A percentile compares a stretch with the other conserved stretches of the same genome.
Evolutionary conservation across 2,888 invertebrate species (phyloP).

Genomic region (Platynereis dumerilii): DNA sequence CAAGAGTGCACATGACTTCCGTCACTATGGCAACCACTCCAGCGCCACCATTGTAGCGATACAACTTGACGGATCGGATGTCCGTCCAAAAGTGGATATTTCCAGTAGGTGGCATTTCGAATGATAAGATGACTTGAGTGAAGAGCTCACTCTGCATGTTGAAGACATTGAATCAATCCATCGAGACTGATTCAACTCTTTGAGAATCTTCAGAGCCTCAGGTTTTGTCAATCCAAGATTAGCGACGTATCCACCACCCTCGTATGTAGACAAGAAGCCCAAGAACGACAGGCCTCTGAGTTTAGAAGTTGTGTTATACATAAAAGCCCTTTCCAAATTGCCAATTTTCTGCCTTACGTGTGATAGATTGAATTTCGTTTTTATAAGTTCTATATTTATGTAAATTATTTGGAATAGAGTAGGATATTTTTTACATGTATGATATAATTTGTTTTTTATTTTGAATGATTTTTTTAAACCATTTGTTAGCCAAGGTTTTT

Average conservation of each 20-base stretch:
- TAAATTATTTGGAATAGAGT: no score
- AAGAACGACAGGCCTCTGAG: constrained; percentile 18
- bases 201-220: background rate
- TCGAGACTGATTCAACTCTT: background rate
- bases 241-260: constrained; percentile 39
- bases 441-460: no score
- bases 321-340: background rate
- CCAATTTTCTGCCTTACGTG: no score
- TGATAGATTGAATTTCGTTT: no score
- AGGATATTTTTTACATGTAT: no score
- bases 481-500: no score
- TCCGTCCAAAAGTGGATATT: background rate
- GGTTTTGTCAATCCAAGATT: constrained; percentile 28
- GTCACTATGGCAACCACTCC: background rate
- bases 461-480: no score
- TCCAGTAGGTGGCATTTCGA: background rate
- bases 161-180: constrained; percentile 4
- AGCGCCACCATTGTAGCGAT: constrained; percentile 3
- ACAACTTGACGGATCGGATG: background rate
- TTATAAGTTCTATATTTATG: no score
- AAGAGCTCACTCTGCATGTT: background rate
- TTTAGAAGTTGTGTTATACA: background rate
- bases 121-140: background rate
- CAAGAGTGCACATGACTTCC: background rate
- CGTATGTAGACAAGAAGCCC: constrained; percentile 30